Base-by-base conservation (phyloP, 1,140 invertebrate species). In the Mylabris phalerata region DNA sequence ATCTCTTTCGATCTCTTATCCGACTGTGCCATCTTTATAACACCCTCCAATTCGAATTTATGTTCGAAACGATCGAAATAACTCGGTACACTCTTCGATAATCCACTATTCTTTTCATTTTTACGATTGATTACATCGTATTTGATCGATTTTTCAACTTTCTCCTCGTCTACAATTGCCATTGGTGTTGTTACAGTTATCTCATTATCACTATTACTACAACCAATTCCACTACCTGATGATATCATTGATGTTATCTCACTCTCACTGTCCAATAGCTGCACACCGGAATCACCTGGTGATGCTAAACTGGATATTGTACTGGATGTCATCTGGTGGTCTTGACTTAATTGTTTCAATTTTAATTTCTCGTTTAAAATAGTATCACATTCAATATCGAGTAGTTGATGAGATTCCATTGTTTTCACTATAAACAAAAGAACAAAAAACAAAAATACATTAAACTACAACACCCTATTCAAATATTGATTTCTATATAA, bases 71-170 rank as follows among this genome's bases (percentile, higher is more conserved):
- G 50, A 44, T 67, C 66, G 50, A 67, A 66, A 48, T 66, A 64
- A 46, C 48, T 69, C 47, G 65, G 62, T 41, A 64, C 64, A 57
- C 64, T 64, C 4, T 25, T 51, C 3, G 64, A 61, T 32, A 66
- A 32, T 10, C 58, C 50, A 3, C 39, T 50, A 42, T 60, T 44
- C 5, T 27, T 49, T 13, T 79, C 67, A 71, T 84, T 84, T 54
- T 82, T 19, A 19, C 19, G 82, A 69, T 84, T 84, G n/a, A 75
- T 73, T 60, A 80, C 77, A 70, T 82, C 79, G 66, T 78, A 79
- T 61, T 78, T 76, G 11, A 75, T 75, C 59, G 71, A 19, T 19
- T 19, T 19, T 19, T 19, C 68, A 38, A 65, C 43, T 9, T 72
- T 71, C 62, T 75, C 70, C 26, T 39, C 42, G 45, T 66, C 59